Base-by-base conservation (phyloP, 2,888 invertebrate species). In the Teleogryllus oceanicus region DNA sequence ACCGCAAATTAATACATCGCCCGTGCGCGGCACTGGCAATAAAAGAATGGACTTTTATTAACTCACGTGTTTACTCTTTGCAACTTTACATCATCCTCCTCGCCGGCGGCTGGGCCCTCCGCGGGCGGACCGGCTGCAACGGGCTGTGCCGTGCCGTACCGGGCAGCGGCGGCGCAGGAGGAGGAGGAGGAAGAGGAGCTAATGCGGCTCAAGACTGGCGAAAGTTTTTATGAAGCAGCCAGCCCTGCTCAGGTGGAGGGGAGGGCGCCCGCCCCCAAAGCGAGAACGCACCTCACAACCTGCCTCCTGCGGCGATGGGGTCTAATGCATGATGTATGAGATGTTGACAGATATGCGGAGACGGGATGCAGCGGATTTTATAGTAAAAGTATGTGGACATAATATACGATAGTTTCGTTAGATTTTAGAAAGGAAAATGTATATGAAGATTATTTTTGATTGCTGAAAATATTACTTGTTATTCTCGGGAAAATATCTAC, bases 41-140 rank as follows among this genome's bases (percentile, higher is more conserved):
- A n/a, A 62, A 62, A 62, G 62, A 62, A 62, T n/a, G 62, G 62
- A 62, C 62, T 62, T 62, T 62, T 62, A 62, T 62, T 62, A 62
- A 62, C 62, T 62, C 62, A 62, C 62, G n/a, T 62, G 62, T 62
- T 62, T 62, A 62, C 62, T 62, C 62, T 62, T 62, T 62, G 62
- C 62, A 62, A 62, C 62, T 62, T 62, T 62, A n/a, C 62, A 62
- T 62, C 16, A 0, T 16, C 8, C 13, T n/a, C 62, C 62, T 62
- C 62, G 13, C 24, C 3, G 24, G 24, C 2, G 24, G 2, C 24
- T 62, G 62, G 16, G 51, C 16, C 13, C 62, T 62, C 3, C 62
- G 18, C 62, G 12, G 3, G 24, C 24, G 24, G 24, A 8, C 37
- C 37, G 37, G 37, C 37, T 37, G 37, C 37, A 37, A 8, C 37